Percentiles rank a stretch among this genome's conserved stretches.
These are phyloP conservation scores for Mesoligia furuncula DNA, from an alignment of 2,888 invertebrate species.

Conservation along the genomic window DNA sequence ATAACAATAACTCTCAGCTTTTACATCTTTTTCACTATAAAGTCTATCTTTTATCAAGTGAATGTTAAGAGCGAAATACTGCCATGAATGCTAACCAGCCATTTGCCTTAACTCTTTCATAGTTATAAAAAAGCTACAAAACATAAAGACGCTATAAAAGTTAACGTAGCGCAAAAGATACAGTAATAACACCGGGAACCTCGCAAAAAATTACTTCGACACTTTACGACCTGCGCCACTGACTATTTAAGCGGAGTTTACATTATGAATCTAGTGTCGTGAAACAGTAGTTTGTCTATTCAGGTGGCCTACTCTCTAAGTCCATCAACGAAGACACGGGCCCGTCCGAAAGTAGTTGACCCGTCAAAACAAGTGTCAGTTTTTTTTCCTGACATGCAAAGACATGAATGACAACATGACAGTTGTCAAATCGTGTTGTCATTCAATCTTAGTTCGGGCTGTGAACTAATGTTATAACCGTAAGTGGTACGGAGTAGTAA, in stretches of 20 bases:
- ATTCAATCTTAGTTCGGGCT: not conserved
- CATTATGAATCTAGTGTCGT: not conserved
- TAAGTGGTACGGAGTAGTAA: not conserved
- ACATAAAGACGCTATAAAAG: slow-evolving; percentile 76
- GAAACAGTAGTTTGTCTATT: not conserved
- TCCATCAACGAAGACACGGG: not conserved
- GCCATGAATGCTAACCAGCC: slow-evolving; percentile 61
- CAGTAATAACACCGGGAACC: slow-evolving; percentile 75
- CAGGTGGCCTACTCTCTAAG: not conserved
- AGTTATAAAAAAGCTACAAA: slow-evolving; percentile 70
- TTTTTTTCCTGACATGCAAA: not conserved
- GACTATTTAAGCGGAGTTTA: slow-evolving; percentile 56
- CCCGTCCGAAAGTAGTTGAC: not conserved
- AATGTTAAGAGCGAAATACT: slow-evolving; percentile 52
- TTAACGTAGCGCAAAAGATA: slow-evolving; percentile 82
- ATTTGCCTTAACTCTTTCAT: slow-evolving; percentile 71
- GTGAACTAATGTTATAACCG: not conserved
- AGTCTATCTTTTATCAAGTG: slow-evolving; percentile 45
- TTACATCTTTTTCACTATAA: slow-evolving; percentile 47
- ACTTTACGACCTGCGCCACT: slow-evolving; percentile 77
- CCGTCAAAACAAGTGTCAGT: not conserved
- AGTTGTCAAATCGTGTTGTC: not conserved
- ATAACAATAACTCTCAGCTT: slow-evolving; percentile 26
- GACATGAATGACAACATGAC: not conserved
- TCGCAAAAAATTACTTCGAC: slow-evolving; percentile 75